Conservation (phyloP, 2,113 vertebrate genomes). For the Saccopteryx bilineata region DNA sequence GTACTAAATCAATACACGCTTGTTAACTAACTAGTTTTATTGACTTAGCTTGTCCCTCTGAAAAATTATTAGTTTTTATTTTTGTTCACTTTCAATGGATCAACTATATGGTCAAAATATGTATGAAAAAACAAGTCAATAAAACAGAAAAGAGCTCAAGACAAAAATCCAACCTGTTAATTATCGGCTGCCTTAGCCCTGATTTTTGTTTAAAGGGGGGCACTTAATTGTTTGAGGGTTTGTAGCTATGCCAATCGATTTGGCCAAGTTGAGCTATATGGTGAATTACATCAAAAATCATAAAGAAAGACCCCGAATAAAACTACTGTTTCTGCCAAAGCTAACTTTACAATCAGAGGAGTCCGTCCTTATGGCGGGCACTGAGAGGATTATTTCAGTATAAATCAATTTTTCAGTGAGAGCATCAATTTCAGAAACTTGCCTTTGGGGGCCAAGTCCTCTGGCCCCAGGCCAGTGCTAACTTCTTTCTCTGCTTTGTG, state of each 20-base stretch:
- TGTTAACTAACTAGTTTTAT: not conserved
- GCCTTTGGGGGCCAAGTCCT: not conserved
- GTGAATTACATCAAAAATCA: conserved; percentile 21
- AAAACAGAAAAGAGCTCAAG: conserved; percentile 14
- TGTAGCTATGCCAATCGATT: not conserved
- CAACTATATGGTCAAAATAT: conserved; percentile 30
- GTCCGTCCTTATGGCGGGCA: not conserved
- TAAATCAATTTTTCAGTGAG: conserved; percentile 23
- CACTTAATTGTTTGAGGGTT: not conserved
- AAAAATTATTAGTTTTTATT: not conserved
- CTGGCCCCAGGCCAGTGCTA: not conserved
- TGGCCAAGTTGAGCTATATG: not conserved
- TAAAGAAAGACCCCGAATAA: not conserved
- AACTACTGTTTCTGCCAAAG: not conserved
- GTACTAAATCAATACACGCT: not conserved
- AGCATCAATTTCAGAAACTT: conserved; percentile 49
- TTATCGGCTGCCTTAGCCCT: not conserved
- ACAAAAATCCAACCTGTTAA: not conserved
- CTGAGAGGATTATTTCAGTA: conserved; percentile 30
- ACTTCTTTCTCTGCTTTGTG: not conserved
- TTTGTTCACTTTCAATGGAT: conserved; percentile 37
- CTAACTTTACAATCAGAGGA: not conserved
- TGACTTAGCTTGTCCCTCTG: not conserved
- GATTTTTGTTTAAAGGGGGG: conserved; percentile 41
- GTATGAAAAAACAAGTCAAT: not conserved